phyloP scores from a whole-genome alignment of 2,797 vertebrate species.

The Rhynchonycteris naso region DNA sequence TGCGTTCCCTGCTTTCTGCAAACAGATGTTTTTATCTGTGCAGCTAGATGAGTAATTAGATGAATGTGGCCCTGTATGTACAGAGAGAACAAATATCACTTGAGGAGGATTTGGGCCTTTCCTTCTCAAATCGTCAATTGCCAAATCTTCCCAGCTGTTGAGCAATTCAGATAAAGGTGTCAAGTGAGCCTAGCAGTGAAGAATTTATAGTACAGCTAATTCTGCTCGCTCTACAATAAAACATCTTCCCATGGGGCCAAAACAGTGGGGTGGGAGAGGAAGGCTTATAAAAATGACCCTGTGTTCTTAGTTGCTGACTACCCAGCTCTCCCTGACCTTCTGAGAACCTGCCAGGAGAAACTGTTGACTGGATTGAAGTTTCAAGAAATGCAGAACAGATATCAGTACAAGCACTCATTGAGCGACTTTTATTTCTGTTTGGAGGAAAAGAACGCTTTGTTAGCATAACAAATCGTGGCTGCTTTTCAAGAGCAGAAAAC shows the following conservation, averaged over 20 bases:
- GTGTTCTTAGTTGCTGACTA: slow-evolving; percentile 32
- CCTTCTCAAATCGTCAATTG: slow-evolving; percentile 46
- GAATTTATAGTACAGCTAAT: slow-evolving; percentile 66
- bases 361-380: slow-evolving; percentile 67
- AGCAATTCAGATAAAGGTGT: slow-evolving; percentile 67
- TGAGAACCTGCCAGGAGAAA: slow-evolving; percentile 66
- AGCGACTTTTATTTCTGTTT: slow-evolving; percentile 74
- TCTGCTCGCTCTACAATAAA: slow-evolving; percentile 58
- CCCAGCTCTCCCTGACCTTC: neutral
- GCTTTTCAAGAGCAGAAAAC: slow-evolving; percentile 55
- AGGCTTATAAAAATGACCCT: slow-evolving; percentile 57
- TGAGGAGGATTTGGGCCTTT: slow-evolving; percentile 5
- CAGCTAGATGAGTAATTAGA: slow-evolving; percentile 79
- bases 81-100: slow-evolving; percentile 29
- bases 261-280: neutral
- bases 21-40: slow-evolving; percentile 85
- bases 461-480: slow-evolving; percentile 65
- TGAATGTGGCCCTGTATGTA: slow-evolving; percentile 54
- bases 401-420: neutral
- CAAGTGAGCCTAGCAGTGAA: slow-evolving; percentile 58
- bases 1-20: slow-evolving; percentile 75
- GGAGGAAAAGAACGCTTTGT: slow-evolving; percentile 74
- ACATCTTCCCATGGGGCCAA: slow-evolving; percentile 53
- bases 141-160: slow-evolving; percentile 33
- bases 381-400: slow-evolving; percentile 72